Base-by-base conservation (phyloP, 2,797 vertebrate species). In the Coracias cyanogaster region DNA sequence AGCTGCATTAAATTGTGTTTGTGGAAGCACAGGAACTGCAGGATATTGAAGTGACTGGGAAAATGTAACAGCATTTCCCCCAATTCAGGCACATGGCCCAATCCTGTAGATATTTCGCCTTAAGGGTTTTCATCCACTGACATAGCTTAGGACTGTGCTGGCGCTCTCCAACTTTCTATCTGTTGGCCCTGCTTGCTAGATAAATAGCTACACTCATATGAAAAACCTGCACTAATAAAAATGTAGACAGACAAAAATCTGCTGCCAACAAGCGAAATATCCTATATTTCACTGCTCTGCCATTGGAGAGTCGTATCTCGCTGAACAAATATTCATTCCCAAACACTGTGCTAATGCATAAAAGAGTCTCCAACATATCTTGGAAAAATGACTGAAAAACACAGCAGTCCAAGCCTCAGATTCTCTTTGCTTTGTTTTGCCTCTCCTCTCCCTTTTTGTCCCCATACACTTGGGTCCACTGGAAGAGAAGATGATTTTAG, bases 211-310 rank as follows among this genome's bases (percentile, higher is more conserved):
- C 58, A 82, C 84, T 91, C 90, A 89, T 65, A 89, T 46, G 93
- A 93, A 95, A 95, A 96, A 94, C 92, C 90, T 94, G 88, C 91
- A 41, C 94, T 94, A 97, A 96, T 96, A 96, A 96, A 97, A 96
- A 92, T 5, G 12, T 86, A 94, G 91, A 82, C 88, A 93, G 95
- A 78, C 91, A 96, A 96, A 97, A 96, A 96, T 89, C 96, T 90
- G 91, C 96, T 96, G 96, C 95, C 95, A 95, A 95, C 94, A 95
- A 95, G 94, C 90, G 80, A 94, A 94, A 96, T 94, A 90, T 82
- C 83, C 86, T 93, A 94, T 94, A 95, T 97, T 95, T 96, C 96
- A 95, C 74, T 85, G 74, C 52, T 80, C 64, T 95, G 88, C 76
- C 91, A 85, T 87, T 43, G 71, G 86, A 95, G 95, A 94, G 81